Conservation (phyloP, 1,140 invertebrate species). For the Leptoteleia sp. region DNA sequence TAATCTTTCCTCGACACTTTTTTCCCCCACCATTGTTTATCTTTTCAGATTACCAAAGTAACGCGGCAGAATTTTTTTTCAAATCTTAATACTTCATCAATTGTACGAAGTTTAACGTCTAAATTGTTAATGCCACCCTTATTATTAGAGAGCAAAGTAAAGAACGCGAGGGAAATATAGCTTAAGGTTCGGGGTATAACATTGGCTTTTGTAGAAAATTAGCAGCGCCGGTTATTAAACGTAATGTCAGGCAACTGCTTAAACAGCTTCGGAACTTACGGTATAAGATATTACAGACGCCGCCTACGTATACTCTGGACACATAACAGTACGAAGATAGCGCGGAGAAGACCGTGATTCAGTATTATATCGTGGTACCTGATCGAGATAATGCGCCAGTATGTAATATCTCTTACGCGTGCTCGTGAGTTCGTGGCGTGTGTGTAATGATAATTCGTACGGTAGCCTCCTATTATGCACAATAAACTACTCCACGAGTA, state of each 20-base stretch:
- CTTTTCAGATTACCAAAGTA: no score
- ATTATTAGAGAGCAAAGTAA: no score
- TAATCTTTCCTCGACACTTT: no score
- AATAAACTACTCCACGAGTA: constrained; percentile 40
- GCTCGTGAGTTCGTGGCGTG: constrained; percentile 46
- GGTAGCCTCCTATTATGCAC: constrained; percentile 46
- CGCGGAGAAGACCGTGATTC: constrained; percentile 56
- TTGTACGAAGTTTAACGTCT: no score
- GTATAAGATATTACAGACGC: constrained; percentile 60
- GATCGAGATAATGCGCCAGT: constrained; percentile 60
- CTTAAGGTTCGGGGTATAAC: constrained; percentile 13
- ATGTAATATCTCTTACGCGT: constrained; percentile 61
- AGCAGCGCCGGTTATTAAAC: constrained; percentile 44
- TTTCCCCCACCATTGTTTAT: no score
- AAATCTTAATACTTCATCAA: no score
- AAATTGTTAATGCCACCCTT: no score
- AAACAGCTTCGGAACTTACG: constrained; percentile 61
- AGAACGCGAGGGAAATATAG: constrained; percentile 8
- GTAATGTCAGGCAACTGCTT: constrained; percentile 57
- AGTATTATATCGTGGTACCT: constrained; percentile 58
- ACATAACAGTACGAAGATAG: constrained; percentile 58
- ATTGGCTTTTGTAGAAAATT: constrained; percentile 51
- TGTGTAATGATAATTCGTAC: constrained; percentile 61
- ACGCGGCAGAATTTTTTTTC: no score
- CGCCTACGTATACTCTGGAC: constrained; percentile 55